Percentiles rank a stretch among this genome's conserved stretches.
phyloP scores from a whole-genome alignment of 1,140 invertebrate genomes.

The Bombus difficillimus region DNA sequence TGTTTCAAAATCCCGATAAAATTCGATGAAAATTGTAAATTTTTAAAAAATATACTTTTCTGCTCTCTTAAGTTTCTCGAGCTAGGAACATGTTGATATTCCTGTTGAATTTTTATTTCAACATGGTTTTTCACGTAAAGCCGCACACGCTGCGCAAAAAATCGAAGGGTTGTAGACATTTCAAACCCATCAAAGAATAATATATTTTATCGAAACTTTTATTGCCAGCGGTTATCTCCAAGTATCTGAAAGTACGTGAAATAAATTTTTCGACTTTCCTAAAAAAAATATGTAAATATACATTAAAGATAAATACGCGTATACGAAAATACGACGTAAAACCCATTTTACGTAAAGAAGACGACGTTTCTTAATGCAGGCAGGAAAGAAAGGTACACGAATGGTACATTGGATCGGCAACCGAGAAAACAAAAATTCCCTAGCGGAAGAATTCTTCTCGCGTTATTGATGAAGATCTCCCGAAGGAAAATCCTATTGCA shows the following conservation, averaged over 20 bases:
- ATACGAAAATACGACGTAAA: not conserved
- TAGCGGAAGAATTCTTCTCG: too few relatives aligned
- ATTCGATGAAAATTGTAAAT: not conserved
- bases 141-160: not conserved
- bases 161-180: not conserved
- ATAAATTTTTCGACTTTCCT: not conserved
- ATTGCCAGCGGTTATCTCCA: not conserved
- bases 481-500: not conserved
- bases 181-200: not conserved
- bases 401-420: too few relatives aligned
- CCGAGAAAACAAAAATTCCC: too few relatives aligned
- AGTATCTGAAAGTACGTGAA: not conserved
- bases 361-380: too few relatives aligned
- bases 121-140: too few relatives aligned
- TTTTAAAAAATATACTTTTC: not conserved
- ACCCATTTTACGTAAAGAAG: too few relatives aligned
- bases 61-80: not conserved
- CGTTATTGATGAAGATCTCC: too few relatives aligned
- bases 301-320: not conserved
- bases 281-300: not conserved
- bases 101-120: not conserved
- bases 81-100: not conserved
- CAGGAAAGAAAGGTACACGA: too few relatives aligned
- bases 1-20: too few relatives aligned
- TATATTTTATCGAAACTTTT: not conserved